Conservation (phyloP, 2,888 invertebrate species). For the Hyalella azteca region DNA sequence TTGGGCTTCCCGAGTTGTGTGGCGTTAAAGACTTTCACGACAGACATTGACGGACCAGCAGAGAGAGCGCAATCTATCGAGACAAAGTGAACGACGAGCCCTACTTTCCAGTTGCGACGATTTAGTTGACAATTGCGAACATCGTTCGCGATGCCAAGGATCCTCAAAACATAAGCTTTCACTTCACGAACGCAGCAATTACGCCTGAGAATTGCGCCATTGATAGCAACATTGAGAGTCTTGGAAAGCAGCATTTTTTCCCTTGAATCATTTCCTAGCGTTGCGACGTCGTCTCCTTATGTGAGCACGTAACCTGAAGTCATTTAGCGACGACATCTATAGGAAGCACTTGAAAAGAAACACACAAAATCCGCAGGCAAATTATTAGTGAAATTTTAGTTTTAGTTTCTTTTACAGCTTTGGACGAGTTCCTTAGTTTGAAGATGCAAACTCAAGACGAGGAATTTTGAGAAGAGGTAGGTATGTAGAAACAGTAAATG, state of each 20-base stretch:
- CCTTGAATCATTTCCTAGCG: conserved; percentile 17
- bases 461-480: no score
- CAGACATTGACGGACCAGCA: background rate
- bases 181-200: conserved; percentile 34
- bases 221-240: background rate
- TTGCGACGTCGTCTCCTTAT: background rate
- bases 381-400: no score
- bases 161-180: conserved; percentile 30
- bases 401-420: no score
- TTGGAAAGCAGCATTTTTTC: conserved; percentile 15
- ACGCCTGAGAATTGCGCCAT: conserved; percentile 27
- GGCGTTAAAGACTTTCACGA: background rate
- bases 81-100: conserved; percentile 17
- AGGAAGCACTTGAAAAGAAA: no score
- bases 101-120: conserved; percentile 27
- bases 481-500: no score
- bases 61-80: conserved; percentile 21
- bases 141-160: conserved; percentile 30
- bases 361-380: no score
- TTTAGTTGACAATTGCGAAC: conserved; percentile 30
- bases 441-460: no score
- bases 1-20: no score
- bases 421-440: no score
- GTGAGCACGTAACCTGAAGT: conserved; percentile 17
- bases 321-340: no score